These are phyloP conservation scores for Hippocampus guttulatus DNA, from an alignment of 2,113 vertebrate genomes.

Conservation along the genomic window DNA sequence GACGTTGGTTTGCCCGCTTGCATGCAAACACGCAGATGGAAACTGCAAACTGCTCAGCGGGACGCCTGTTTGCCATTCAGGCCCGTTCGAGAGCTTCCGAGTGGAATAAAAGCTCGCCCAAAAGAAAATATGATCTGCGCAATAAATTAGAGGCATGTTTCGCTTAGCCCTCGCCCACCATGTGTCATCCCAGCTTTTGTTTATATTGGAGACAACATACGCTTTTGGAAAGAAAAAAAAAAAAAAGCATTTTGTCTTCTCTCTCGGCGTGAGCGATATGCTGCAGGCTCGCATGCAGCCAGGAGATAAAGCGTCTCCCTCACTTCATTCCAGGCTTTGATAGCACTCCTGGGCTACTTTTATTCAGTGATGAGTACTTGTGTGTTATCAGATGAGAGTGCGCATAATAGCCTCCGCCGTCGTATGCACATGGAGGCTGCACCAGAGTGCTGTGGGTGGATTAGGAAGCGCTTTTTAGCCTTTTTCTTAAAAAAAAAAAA, in stretches of 20 bases:
- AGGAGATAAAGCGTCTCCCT: conserved; percentile 5
- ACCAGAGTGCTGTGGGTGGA: conserved; percentile 62
- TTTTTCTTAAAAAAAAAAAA: conserved; percentile 43
- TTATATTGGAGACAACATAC: conserved; percentile 1
- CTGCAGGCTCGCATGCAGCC: background rate
- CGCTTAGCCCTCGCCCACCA: too few species aligned
- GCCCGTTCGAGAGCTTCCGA: conserved; percentile 13
- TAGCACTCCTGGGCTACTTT: conserved; percentile 23
- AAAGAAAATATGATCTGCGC: conserved; percentile 22
- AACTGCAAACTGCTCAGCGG: conserved; percentile 16
- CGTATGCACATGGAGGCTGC: conserved; percentile 61
- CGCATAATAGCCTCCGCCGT: conserved; percentile 71
- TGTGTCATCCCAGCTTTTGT: conserved; percentile 2
- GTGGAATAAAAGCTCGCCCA: conserved; percentile 12
- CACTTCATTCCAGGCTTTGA: conserved; percentile 8
- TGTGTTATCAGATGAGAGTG: conserved; percentile 52
- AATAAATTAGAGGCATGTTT: conserved; percentile 13
- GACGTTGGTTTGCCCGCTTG: conserved; percentile 12
- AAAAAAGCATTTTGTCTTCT: conserved; percentile 15
- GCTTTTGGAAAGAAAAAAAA: background rate
- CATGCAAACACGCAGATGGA: conserved; percentile 17
- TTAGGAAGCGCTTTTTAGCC: conserved; percentile 56
- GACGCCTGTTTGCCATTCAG: conserved; percentile 22
- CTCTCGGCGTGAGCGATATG: background rate
- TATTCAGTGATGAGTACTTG: conserved; percentile 33